phyloP scores from a whole-genome alignment of 92 coral and sea anemone genomes.

The Chrysogorgia sp. region DNA sequence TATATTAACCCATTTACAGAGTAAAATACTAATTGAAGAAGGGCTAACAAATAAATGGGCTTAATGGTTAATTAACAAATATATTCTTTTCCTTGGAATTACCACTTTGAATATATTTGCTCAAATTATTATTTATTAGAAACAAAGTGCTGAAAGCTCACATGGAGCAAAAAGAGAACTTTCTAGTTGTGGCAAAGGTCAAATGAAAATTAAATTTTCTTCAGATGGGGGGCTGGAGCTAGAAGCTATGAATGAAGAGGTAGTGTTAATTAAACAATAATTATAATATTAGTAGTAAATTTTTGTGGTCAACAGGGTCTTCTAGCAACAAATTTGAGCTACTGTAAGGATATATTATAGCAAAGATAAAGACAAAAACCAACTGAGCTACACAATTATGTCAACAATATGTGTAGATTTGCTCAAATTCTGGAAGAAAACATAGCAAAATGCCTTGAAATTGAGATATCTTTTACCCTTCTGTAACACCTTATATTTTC shows the following conservation, averaged over 20 bases:
- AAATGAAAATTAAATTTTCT: not conserved
- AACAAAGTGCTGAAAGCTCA: not conserved
- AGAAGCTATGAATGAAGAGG: constrained; percentile 21
- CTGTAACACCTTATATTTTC: constrained; percentile 9
- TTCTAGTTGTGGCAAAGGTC: constrained; percentile 2
- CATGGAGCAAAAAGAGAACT: too few relatives aligned
- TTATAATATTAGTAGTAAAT: too few relatives aligned
- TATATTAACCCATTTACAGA: not conserved
- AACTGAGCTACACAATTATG: not conserved
- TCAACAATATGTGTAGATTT: not conserved
- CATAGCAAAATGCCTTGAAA: not conserved
- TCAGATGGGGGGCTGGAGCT: constrained; percentile 12
- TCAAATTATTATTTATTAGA: not conserved
- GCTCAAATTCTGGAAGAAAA: not conserved
- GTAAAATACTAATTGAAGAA: too few relatives aligned
- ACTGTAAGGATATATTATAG: too few relatives aligned
- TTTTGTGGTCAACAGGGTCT: too few relatives aligned
- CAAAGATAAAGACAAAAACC: not conserved
- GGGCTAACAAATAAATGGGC: too few relatives aligned
- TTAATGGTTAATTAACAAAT: too few relatives aligned
- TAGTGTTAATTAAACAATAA: too few relatives aligned
- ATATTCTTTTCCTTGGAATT: too few relatives aligned
- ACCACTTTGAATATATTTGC: too few relatives aligned
- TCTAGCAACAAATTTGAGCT: too few relatives aligned
- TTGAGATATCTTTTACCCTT: constrained; percentile 1